phyloP scores from a whole-genome alignment of 2,888 invertebrate genomes.

The Heliconius cydno region DNA sequence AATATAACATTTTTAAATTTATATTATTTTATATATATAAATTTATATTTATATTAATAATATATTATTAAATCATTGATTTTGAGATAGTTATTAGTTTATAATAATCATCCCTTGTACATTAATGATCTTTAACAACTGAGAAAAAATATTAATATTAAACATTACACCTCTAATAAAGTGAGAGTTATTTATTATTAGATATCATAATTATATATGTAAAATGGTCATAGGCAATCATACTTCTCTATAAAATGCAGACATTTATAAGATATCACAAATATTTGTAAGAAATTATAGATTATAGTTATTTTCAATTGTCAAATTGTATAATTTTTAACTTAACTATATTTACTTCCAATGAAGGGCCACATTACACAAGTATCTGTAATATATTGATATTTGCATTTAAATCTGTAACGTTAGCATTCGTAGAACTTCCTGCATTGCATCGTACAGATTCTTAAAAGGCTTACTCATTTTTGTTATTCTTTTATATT shows the following conservation, averaged over 20 bases:
- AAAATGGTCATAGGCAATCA: not conserved
- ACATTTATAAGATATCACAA: not conserved
- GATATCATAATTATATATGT: not conserved
- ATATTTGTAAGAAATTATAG: too few species aligned
- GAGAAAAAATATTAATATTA: too few species aligned
- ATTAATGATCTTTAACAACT: too few species aligned
- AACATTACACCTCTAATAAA: too few species aligned
- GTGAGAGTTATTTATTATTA: too few species aligned
- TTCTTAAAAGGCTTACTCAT: constrained; percentile 2
- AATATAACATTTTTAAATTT: too few species aligned
- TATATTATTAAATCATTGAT: too few species aligned
- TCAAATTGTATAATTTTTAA: not conserved
- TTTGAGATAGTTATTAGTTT: too few species aligned
- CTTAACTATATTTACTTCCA: not conserved
- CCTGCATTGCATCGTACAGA: not conserved
- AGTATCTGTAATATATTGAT: not conserved
- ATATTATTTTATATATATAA: too few species aligned
- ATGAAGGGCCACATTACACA: not conserved
- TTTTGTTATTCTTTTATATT: not conserved
- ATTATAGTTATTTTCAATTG: not conserved
- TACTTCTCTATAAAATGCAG: not conserved
- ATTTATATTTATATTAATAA: too few species aligned
- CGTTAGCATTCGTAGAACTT: constrained; percentile 8
- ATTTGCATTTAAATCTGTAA: constrained; percentile 10
- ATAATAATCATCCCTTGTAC: too few species aligned